Percentiles rank a stretch among this genome's conserved stretches.
Evolutionary conservation across 1,140 invertebrate genomes (phyloP).

Genomic region (Heliconius hermathena): DNA sequence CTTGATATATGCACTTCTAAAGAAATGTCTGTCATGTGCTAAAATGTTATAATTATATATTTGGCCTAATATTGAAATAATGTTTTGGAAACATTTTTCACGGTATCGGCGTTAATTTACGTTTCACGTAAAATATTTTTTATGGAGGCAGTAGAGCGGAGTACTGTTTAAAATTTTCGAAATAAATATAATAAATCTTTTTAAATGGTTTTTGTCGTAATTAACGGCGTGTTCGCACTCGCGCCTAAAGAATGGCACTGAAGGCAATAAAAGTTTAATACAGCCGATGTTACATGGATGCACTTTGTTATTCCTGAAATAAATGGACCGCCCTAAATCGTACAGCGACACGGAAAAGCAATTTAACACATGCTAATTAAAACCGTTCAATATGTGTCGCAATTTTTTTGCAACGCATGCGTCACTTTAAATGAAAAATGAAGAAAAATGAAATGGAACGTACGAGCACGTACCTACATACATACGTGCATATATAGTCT

Average conservation of each 20-base stretch:
- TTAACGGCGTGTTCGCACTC: slow-evolving; percentile 68
- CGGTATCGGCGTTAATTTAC: not conserved
- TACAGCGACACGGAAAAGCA: slow-evolving; percentile 57
- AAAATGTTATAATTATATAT: not conserved
- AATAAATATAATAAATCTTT: slow-evolving; percentile 69
- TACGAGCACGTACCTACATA: not conserved
- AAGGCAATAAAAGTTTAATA: slow-evolving; percentile 72
- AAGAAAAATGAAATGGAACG: slow-evolving; percentile 9
- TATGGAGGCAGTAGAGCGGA: not conserved
- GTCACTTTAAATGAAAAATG: slow-evolving; percentile 4
- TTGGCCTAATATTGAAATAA: not conserved
- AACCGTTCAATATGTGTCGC: slow-evolving; percentile 41
- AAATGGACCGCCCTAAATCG: slow-evolving; percentile 57
- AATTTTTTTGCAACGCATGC: slow-evolving; percentile 18
- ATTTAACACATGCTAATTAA: slow-evolving; percentile 63
- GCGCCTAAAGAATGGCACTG: slow-evolving; percentile 63
- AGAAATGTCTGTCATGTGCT: not conserved
- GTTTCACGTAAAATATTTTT: not conserved
- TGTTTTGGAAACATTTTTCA: not conserved
- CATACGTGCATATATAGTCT: slow-evolving; percentile 21
- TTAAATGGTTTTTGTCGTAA: slow-evolving; percentile 68
- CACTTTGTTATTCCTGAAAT: slow-evolving; percentile 66
- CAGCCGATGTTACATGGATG: slow-evolving; percentile 59
- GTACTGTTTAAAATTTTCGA: slow-evolving; percentile 19
- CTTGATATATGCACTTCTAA: not conserved